phyloP scores from a whole-genome alignment of 1,140 invertebrate species.

The Belonocnema kinseyi region DNA sequence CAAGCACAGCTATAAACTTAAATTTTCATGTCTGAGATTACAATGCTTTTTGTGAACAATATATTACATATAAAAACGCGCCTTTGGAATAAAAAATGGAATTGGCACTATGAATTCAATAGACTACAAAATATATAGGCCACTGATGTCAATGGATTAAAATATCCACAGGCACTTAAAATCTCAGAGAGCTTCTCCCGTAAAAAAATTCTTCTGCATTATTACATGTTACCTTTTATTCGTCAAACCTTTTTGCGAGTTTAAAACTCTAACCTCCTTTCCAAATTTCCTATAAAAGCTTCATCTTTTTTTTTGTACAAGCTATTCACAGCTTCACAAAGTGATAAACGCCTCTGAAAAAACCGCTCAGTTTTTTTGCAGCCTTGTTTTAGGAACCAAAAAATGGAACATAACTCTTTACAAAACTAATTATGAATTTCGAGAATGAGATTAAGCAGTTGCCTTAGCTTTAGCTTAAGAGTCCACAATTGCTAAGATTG shows the following conservation, averaged over 20 bases:
- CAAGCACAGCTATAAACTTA: slow-evolving; percentile 11
- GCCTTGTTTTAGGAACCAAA: not conserved
- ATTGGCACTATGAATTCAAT: slow-evolving; percentile 8
- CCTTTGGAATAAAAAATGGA: not conserved
- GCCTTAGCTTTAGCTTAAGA: slow-evolving; percentile 72
- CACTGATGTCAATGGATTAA: not conserved
- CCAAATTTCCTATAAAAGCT: not conserved
- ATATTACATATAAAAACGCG: slow-evolving; percentile 25
- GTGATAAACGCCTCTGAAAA: not conserved
- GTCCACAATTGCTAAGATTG: slow-evolving; percentile 94
- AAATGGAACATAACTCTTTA: slow-evolving; percentile 4
- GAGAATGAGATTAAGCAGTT: not conserved
- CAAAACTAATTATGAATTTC: slow-evolving; percentile 1
- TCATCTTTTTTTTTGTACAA: not conserved
- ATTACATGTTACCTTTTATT: not conserved
- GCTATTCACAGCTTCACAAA: not conserved
- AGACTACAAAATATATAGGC: not conserved
- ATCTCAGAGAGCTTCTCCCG: not conserved
- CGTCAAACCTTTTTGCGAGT: not conserved
- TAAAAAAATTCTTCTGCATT: not conserved
- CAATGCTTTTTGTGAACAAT: slow-evolving; percentile 16
- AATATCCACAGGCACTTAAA: not conserved
- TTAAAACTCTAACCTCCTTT: not conserved
- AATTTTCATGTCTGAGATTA: slow-evolving; percentile 21
- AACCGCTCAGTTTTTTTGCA: slow-evolving; percentile 4